Evolutionary conservation across 2,113 vertebrate species (phyloP), one percentile per base, ranked within the genome.

Genomic region (Puma concolor): DNA sequence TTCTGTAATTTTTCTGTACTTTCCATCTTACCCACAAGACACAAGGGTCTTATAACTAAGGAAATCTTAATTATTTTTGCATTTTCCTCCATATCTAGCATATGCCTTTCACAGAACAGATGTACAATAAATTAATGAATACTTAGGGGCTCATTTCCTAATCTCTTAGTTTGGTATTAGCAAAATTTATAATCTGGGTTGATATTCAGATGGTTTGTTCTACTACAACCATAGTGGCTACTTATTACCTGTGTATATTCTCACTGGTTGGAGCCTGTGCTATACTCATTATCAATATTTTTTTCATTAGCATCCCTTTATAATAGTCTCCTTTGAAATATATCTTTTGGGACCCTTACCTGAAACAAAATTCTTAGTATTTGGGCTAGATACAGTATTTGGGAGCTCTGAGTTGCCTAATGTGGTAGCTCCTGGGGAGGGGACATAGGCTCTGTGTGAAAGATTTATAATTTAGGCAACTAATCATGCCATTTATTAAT

Each of bases 41-140:
- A 92, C 38, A 83, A 54, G 11, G 16, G 31, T 74, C 86, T 96
- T 97, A 88, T 63, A 96, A 91, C 2, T 63, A 96, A 94, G 77
- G 44, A 77, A 81, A 85, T 92, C 33, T 93, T 76, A 86, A 89
- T 89, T 77, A 94, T 88, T 94, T 91, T 44, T 94, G 23, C 11
- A 88, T 94, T 69, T 80, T 67, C 41, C 29, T 90, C 90, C 66
- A 92, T 79, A 72, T 92, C 44, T 57, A 88, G n/a, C 50, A 90
- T 6, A 77, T 76, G 66, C 17, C 17, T 96, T 91, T 96, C 76
- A 84, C 0, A 88, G 63, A 95, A 83, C 5, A 96, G 50, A 91
- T 41, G 15, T 52, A 60, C 11, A 54, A 80, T 69, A 89, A 79
- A 96, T 84, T 41, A 85, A 97, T 86, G 60, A 90, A 80, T 90